Base-by-base conservation (phyloP, 2,888 invertebrate genomes). In the Eupithecia subfuscata region DNA sequence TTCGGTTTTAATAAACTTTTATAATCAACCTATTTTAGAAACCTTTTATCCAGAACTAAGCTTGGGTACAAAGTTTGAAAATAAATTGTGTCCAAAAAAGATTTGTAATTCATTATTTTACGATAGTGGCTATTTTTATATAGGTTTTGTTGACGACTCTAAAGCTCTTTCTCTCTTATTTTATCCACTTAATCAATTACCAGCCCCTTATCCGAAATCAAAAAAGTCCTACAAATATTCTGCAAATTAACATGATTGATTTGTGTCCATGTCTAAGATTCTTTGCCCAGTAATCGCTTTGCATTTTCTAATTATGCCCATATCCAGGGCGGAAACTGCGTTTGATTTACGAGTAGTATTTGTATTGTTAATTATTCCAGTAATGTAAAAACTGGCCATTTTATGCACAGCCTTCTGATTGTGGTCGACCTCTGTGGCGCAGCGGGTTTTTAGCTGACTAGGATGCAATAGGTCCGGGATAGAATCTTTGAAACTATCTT, bases 291-390 rank as follows among this genome's bases (percentile, higher is more conserved):
- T 73, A 68, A 75, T 76, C 14, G 64, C 70, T 45, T 43, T 73
- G 43, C 48, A 63, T 79, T 82, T 79, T 80, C 81, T 81, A 82
- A 81, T 82, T 81, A 82, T 82, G 81, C 71, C 83, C 83, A 75
- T 82, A 80, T 73, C 52, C 73, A 75, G 79, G 70, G 70, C 75
- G 82, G 82, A 82, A 83, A 80, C 71, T 74, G 60, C 60, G 71
- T 77, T 77, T 80, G 78, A 78, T 79, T 81, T 80, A 68, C 68
- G 40, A 22, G 43, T 68, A 22, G 11, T 43, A 80, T 78, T 81
- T 74, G 77, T 48, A 74, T 75, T 69, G 76, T 75, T 80, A 73
- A 80, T 80, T 77, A 73, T 75, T 70, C 63, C 73, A 68, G 18
- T 64, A 12, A 65, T 67, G 48, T 43, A 75, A 75, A 78, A 78